Base-by-base conservation (phyloP, 2,888 invertebrate species). In the Brachyopa scutellaris region DNA sequence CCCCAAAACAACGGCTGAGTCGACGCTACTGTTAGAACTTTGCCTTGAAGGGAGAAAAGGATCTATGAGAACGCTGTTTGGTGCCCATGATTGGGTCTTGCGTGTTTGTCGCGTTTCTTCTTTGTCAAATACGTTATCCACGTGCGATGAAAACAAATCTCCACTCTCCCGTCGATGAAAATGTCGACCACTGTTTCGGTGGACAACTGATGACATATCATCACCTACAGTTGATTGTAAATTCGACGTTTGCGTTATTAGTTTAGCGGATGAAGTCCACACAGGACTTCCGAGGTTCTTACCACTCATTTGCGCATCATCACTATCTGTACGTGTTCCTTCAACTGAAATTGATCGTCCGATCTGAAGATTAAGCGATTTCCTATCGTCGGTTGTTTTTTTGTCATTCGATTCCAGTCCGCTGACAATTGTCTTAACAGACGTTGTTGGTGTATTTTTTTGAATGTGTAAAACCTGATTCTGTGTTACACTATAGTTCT, bases 401-500 rank as follows among this genome's bases (percentile, higher is more conserved):
- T 84, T 87, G 82, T 87, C 92, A 91, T 85, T 87, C 26, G 92
- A 91, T 90, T 96, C 95, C 85, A 96, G 92, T 88, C 95, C 95
- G 88, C 92, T 93, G 38, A 96, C 94, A 85, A 95, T 93, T 85
- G 94, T 94, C 86, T 94, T 94, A 66, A 95, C 95, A 19, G 93
- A 93, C 19, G 92, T 86, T 49, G 88, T 87, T 38, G 88, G 83
- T 85, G 88, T 85, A 86, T 93, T 93, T 85, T 93, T 93, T 85
- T 95, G 95, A 85, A 97, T 92, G 86, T 96, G 94, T 83, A 97
- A 94, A 86, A 97, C 96, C 92, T 96, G 95, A 90, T 97, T 97
- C 86, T 96, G 97, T 47, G 97, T 97, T 23, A 97, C 97, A 89
- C 96, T 96, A 90, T 97, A 97, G 85, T 95, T 94, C 86, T 95